These are phyloP conservation scores for Blomia tropicalis DNA, from an alignment of 2,888 invertebrate genomes.

Conservation along the genomic window DNA sequence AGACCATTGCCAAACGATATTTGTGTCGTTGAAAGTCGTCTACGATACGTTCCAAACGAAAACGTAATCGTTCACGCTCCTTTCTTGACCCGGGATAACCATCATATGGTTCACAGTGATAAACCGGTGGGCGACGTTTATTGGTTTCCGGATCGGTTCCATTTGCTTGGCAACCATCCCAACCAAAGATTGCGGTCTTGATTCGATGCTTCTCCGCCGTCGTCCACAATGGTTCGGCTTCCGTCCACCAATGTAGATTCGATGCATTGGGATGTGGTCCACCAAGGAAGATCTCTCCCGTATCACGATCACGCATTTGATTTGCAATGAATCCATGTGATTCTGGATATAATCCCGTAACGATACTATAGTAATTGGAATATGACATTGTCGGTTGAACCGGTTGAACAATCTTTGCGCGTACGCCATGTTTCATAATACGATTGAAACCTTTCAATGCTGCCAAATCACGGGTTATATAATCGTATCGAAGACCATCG, in stretches of 20 bases:
- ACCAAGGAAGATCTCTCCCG: conserved; percentile 30
- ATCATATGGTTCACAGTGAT: background rate
- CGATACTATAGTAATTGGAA: conserved; percentile 30
- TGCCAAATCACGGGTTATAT: background rate
- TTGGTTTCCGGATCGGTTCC: conserved; percentile 21
- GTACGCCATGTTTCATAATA: conserved; percentile 27
- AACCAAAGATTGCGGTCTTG: conserved; percentile 29
- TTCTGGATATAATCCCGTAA: conserved; percentile 33
- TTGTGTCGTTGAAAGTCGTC: conserved; percentile 19
- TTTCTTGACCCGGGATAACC: background rate
- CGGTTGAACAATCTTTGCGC: conserved; percentile 28
- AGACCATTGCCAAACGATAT: conserved; percentile 30
- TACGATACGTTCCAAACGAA: background rate
- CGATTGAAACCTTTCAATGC: conserved; percentile 26
- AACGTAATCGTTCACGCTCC: background rate
- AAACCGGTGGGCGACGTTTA: background rate
- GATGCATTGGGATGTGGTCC: conserved; percentile 28
- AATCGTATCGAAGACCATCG: conserved; percentile 25
- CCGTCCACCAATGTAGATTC: conserved; percentile 30
- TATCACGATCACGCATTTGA: conserved; percentile 34
- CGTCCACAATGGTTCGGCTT: conserved; percentile 30
- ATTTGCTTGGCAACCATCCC: conserved; percentile 31
- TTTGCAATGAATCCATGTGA: conserved; percentile 36
- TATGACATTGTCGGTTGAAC: conserved; percentile 30
- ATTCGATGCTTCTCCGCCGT: conserved; percentile 29